These are phyloP conservation scores for Dendroctonus valens DNA, from an alignment of 1,140 invertebrate genomes.

Conservation along the genomic window DNA sequence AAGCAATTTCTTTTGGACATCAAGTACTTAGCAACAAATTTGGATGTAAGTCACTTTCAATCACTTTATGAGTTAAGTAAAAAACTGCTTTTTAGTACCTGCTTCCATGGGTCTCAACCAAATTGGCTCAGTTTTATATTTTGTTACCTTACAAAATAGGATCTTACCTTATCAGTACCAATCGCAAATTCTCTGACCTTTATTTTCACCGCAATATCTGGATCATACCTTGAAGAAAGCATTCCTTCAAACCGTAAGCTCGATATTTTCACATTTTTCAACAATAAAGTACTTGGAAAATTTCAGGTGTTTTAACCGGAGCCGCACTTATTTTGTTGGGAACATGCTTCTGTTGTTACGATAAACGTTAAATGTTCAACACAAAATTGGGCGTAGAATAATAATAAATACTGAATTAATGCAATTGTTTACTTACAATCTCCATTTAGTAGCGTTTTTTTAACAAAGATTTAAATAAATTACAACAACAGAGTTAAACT, in stretches of 20 bases:
- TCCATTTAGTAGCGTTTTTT: slow-evolving; percentile 21
- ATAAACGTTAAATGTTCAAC: slow-evolving; percentile 9
- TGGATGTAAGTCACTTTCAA: slow-evolving; percentile 51
- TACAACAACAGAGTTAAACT: slow-evolving; percentile 27
- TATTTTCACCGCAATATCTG: slow-evolving; percentile 66
- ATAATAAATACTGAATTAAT: slow-evolving; percentile 9
- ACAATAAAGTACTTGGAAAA: neutral
- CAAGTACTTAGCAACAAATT: slow-evolving; percentile 59
- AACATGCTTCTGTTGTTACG: slow-evolving; percentile 15
- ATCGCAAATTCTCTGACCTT: slow-evolving; percentile 70
- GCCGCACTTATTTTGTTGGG: slow-evolving; percentile 9
- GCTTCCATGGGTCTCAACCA: slow-evolving; percentile 68
- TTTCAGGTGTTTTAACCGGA: slow-evolving; percentile 10
- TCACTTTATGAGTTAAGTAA: neutral
- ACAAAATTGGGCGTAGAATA: neutral
- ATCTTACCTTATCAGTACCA: slow-evolving; percentile 66
- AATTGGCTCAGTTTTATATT: slow-evolving; percentile 64
- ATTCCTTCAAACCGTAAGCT: slow-evolving; percentile 52
- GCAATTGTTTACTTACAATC: slow-evolving; percentile 20
- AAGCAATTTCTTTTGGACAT: slow-evolving; percentile 60
- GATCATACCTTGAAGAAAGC: slow-evolving; percentile 59
- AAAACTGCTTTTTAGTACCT: slow-evolving; percentile 58
- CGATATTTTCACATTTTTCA: neutral
- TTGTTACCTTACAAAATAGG: slow-evolving; percentile 59
- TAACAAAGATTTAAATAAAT: slow-evolving; percentile 29